Evolutionary conservation across 2,797 vertebrate genomes (phyloP).

Genomic region (Vespertilio murinus): DNA sequence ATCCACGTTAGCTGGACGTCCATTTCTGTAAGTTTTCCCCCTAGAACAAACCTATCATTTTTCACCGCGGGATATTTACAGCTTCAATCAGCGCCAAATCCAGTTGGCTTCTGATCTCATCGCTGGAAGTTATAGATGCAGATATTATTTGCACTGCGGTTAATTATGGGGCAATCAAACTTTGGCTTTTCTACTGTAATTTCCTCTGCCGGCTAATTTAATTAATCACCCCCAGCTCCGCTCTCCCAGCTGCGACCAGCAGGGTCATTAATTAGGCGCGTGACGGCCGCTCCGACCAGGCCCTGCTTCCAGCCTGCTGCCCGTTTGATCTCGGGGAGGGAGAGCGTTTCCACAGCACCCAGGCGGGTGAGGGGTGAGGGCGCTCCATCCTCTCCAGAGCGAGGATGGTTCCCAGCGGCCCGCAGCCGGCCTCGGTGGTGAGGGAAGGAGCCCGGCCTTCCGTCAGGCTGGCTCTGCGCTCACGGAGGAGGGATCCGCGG

Average conservation of each 20-base stretch:
- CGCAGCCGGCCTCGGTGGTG: background rate
- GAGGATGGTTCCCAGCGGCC: constrained; percentile 37
- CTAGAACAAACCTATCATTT: constrained; percentile 89
- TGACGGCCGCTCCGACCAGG: constrained; percentile 85
- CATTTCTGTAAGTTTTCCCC: constrained; percentile 86
- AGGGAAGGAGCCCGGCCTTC: background rate
- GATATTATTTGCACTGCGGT: constrained; percentile 90
- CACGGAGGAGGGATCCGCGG: rapidly evolving
- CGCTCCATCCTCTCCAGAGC: background rate
- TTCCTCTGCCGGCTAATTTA: constrained; percentile 93
- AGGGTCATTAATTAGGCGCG: constrained; percentile 91
- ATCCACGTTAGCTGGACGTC: constrained; percentile 80
- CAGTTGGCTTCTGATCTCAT: constrained; percentile 88
- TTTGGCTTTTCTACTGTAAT: constrained; percentile 91
- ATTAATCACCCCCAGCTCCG: constrained; percentile 92
- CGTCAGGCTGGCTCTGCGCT: background rate
- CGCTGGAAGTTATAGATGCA: constrained; percentile 88
- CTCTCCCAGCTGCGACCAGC: constrained; percentile 89
- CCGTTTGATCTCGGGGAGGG: constrained; percentile 81
- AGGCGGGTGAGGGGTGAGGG: constrained; percentile 52
- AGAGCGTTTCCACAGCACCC: constrained; percentile 66
- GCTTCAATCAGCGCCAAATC: constrained; percentile 88
- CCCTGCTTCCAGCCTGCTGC: constrained; percentile 84
- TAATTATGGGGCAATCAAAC: constrained; percentile 92
- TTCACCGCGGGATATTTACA: constrained; percentile 88